phyloP scores from a whole-genome alignment of 2,113 vertebrate species.

The Onychostruthus taczanowskii region DNA sequence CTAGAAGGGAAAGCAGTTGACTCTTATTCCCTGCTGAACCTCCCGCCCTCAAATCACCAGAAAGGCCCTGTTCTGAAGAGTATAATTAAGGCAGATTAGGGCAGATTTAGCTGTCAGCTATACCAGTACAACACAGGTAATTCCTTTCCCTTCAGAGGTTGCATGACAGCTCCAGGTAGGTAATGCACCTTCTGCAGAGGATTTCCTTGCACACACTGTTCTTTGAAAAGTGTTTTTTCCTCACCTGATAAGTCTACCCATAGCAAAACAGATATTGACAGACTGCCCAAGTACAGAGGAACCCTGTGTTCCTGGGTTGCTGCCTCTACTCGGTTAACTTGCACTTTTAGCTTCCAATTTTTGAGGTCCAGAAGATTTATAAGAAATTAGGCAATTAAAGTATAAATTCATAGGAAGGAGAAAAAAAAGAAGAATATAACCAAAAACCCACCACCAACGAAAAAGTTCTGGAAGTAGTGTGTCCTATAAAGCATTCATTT shows the following conservation, averaged over 20 bases:
- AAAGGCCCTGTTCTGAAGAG: slow-evolving; percentile 52
- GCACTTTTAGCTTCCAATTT: not conserved
- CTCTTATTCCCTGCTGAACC: slow-evolving; percentile 67
- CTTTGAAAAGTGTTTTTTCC: not conserved
- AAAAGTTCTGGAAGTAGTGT: too few species aligned
- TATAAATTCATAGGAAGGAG: not conserved
- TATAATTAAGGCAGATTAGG: slow-evolving; percentile 64
- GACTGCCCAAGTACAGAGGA: not conserved
- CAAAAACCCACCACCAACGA: not conserved
- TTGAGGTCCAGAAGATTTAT: not conserved
- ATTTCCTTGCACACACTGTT: not conserved
- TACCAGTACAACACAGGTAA: not conserved
- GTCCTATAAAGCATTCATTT: not conserved
- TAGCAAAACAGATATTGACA: not conserved
- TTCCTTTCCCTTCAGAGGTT: not conserved
- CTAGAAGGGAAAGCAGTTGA: slow-evolving; percentile 61
- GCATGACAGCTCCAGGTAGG: not conserved
- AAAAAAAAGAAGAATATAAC: too few species aligned
- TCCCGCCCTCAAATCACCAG: slow-evolving; percentile 67
- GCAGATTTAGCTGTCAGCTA: slow-evolving; percentile 41
- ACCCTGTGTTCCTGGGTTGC: not conserved
- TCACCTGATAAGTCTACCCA: not conserved
- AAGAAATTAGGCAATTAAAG: not conserved
- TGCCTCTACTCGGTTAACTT: not conserved
- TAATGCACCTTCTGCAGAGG: not conserved